Evolutionary conservation across 1,140 invertebrate genomes (phyloP).

Genomic region (Scaptomyza pallida): DNA sequence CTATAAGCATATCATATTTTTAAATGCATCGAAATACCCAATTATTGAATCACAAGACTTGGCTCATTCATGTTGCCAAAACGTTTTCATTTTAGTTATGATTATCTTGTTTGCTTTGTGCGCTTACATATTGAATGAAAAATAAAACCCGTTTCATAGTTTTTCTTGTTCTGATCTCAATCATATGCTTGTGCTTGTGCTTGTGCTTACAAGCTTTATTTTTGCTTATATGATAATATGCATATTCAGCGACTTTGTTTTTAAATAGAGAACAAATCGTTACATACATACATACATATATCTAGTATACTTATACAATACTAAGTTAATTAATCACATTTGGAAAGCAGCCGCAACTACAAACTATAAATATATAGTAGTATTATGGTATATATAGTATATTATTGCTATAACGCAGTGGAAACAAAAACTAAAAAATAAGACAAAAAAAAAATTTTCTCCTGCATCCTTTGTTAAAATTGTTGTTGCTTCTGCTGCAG

Average conservation of each 20-base stretch:
- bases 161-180: not conserved
- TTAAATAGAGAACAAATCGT: slow-evolving; percentile 1
- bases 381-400: too few relatives aligned
- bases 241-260: slow-evolving; percentile 1
- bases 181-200: not conserved
- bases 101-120: not conserved
- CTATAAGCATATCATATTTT: too few relatives aligned
- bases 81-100: too few relatives aligned
- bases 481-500: not conserved
- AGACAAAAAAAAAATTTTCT: not conserved
- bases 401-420: not conserved
- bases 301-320: not conserved
- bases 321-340: slow-evolving; percentile 22
- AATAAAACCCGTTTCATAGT: slow-evolving; percentile 11
- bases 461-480: not conserved
- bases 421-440: not conserved
- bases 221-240: not conserved
- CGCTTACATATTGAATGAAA: not conserved
- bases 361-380: too few relatives aligned
- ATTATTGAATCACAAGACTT: too few relatives aligned
- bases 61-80: too few relatives aligned
- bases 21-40: too few relatives aligned
- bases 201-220: slow-evolving; percentile 7
- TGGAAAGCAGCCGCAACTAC: not conserved
- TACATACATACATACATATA: not conserved